Base-by-base conservation (phyloP, 2,888 invertebrate genomes). In the Ischnura elegans region DNA sequence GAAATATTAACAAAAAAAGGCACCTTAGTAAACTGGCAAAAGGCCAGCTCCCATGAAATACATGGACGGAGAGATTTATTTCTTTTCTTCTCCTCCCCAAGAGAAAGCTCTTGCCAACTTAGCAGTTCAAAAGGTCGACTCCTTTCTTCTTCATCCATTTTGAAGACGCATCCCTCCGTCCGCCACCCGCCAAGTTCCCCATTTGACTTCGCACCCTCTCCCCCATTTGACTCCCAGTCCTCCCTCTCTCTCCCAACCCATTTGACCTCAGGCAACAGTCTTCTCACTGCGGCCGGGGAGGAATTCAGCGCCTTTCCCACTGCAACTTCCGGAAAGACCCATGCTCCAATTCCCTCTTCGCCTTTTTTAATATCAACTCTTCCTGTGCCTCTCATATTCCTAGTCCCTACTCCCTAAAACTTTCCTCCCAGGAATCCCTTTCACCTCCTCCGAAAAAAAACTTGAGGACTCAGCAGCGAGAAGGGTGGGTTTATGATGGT, bases 351-450 rank as follows among this genome's bases (percentile, higher is more conserved):
- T n/a, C n/a, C n/a, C n/a, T n/a, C n/a, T n/a, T n/a, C n/a, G 13
- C 76, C 76, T 25, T 76, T 36, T 76, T 76, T 76, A n/a, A n/a
- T n/a, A n/a, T 76, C 76, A 76, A 76, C 76, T 76, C 76, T 76
- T n/a, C n/a, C n/a, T 76, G 29, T n/a, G 8, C 29, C 36, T 6
- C 76, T 36, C 36, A 29, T 36, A 36, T 36, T 76, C 76, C 76
- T n/a, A 29, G 29, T 36, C 16, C 29, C 36, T 16, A 29, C 76
- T 36, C 36, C 36, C 76, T 76, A 36, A 36, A n/a, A n/a, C 76
- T 76, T 36, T 76, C 76, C 76, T 76, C 6, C 76, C 25, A 76
- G 76, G 76, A 76, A 76, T 76, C 76, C 76, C 76, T 76, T 76
- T 76, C 76, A 76, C 76, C 10, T 76, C 36, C 76, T 76, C 36